Evolutionary conservation across 2,113 vertebrate genomes (phyloP).

Genomic region (Pristiophorus japonicus): DNA sequence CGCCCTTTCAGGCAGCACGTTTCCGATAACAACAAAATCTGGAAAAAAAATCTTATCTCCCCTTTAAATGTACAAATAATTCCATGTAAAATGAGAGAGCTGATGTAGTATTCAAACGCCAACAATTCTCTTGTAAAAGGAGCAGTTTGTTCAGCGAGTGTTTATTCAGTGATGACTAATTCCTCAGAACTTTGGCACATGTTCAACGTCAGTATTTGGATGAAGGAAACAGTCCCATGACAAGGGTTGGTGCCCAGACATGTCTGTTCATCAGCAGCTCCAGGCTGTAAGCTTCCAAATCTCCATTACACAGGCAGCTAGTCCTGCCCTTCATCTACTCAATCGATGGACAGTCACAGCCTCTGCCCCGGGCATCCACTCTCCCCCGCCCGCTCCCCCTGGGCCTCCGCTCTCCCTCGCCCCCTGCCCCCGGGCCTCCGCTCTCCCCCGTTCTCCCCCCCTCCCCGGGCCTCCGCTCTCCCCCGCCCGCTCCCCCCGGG

Average conservation of each 20-base stretch:
- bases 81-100: not conserved
- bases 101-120: not conserved
- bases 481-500: not conserved
- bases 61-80: not conserved
- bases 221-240: not conserved
- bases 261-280: not conserved
- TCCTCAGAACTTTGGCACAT: not conserved
- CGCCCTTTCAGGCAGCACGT: not conserved
- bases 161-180: not conserved
- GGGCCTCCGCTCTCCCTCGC: not conserved
- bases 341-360: not conserved
- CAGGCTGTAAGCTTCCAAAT: not conserved
- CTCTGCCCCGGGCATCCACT: too few relatives aligned
- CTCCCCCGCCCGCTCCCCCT: too few relatives aligned
- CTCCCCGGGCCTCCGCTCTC: not conserved
- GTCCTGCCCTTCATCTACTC: not conserved
- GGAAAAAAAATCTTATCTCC: not conserved
- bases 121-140: not conserved
- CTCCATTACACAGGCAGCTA: not conserved
- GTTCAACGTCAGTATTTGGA: not conserved
- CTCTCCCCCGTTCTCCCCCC: too few relatives aligned
- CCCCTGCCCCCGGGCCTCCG: fast-evolving
- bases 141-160: not conserved
- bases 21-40: not conserved
- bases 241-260: not conserved